Percentiles rank a stretch among this genome's conserved stretches.
These are phyloP conservation scores for Brachyptera putata DNA, from an alignment of 2,888 invertebrate species.

Conservation along the genomic window DNA sequence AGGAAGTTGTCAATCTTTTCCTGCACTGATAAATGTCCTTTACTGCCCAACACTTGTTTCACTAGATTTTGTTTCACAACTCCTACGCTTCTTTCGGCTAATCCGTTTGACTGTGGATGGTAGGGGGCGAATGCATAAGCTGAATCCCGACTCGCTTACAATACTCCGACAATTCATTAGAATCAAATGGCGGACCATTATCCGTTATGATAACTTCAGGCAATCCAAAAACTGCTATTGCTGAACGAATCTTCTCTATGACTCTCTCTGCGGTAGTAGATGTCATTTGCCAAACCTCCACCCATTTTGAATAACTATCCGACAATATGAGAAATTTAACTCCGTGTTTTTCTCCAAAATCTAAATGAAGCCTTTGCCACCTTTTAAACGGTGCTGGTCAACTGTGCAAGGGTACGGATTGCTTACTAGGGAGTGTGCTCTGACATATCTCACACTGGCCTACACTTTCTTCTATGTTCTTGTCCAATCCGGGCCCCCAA, in stretches of 20 bases:
- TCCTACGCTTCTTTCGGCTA: slow-evolving; percentile 5
- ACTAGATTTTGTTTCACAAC: neutral
- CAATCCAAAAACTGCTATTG: slow-evolving; percentile 37
- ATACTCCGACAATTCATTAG: slow-evolving; percentile 35
- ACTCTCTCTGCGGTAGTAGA: slow-evolving; percentile 30
- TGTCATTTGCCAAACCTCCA: slow-evolving; percentile 33
- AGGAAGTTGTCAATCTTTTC: neutral
- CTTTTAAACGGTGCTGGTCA: slow-evolving; percentile 34
- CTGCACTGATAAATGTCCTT: neutral
- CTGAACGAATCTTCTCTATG: slow-evolving; percentile 27
- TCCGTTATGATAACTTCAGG: slow-evolving; percentile 36
- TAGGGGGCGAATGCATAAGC: slow-evolving; percentile 32
- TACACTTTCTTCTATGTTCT: slow-evolving; percentile 27
- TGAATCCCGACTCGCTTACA: slow-evolving; percentile 29
- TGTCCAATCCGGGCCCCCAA: slow-evolving; percentile 30
- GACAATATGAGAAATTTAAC: slow-evolving; percentile 33
- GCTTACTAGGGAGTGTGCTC: slow-evolving; percentile 29
- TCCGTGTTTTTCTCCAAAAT: slow-evolving; percentile 35
- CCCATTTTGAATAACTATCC: slow-evolving; percentile 35
- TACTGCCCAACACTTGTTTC: neutral
- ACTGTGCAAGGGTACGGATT: slow-evolving; percentile 28
- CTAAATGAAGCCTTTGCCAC: slow-evolving; percentile 34
- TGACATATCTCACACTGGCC: slow-evolving; percentile 27
- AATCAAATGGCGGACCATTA: slow-evolving; percentile 36
- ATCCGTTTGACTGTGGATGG: slow-evolving; percentile 35